A percentile compares a stretch with the other conserved stretches of the same genome.
Evolutionary conservation across 2,797 vertebrate species (phyloP).

Genomic region (Poeciliopsis infans): DNA sequence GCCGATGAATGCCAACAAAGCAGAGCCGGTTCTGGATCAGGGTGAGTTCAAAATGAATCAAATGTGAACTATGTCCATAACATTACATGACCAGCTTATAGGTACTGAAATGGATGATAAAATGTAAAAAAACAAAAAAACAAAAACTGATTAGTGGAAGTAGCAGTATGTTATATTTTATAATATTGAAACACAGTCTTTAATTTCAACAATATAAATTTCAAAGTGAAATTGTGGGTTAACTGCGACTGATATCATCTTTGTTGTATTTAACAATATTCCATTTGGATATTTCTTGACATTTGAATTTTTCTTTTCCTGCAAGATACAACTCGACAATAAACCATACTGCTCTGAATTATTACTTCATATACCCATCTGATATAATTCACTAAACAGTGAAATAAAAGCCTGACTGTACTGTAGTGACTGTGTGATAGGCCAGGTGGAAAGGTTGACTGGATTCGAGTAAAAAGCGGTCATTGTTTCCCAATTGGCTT

Average conservation of each 20-base stretch:
- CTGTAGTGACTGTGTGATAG: background rate
- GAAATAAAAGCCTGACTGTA: background rate
- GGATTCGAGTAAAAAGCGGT: background rate
- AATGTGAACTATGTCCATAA: background rate
- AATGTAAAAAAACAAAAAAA: background rate
- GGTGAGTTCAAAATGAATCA: slow-evolving; percentile 78
- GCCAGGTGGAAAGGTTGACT: background rate
- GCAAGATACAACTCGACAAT: no score
- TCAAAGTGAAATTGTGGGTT: background rate
- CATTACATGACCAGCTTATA: background rate
- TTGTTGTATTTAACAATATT: background rate
- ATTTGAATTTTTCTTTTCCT: no score
- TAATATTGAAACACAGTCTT: background rate
- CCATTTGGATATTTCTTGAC: background rate
- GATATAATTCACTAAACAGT: background rate
- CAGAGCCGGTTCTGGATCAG: slow-evolving; percentile 84
- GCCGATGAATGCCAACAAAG: slow-evolving; percentile 76
- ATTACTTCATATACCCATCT: background rate
- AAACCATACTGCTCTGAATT: background rate
- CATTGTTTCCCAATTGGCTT: background rate
- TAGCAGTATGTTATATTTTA: background rate
- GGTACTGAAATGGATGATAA: background rate
- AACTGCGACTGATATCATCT: background rate
- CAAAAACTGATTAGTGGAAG: background rate
- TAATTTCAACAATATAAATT: background rate